Conservation (phyloP, 2,113 vertebrate genomes). For the Spilogale gracilis region DNA sequence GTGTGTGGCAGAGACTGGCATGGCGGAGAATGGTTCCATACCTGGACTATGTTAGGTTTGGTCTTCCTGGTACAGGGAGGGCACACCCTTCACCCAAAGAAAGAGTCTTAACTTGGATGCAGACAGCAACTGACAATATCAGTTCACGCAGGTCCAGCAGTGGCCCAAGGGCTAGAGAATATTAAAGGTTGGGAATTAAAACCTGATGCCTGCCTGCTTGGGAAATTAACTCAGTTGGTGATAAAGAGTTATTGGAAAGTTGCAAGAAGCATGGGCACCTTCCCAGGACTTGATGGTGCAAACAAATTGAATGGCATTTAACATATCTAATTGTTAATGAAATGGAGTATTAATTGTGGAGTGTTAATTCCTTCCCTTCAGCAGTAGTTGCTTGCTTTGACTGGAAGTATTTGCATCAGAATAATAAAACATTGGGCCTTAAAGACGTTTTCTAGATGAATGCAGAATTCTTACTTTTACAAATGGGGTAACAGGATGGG, state of each 20-base stretch:
- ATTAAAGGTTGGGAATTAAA: conserved; percentile 67
- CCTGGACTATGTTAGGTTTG: neutral
- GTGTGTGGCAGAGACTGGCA: too few species aligned
- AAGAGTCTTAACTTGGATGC: neutral
- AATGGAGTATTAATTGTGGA: conserved; percentile 78
- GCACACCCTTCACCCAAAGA: neutral
- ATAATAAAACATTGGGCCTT: conserved; percentile 55
- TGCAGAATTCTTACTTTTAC: conserved; percentile 23
- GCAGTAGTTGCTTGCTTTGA: conserved; percentile 65
- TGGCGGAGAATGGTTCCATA: neutral
- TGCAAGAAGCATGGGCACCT: conserved; percentile 57
- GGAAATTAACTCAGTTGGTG: conserved; percentile 67
- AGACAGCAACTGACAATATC: neutral
- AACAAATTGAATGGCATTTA: conserved; percentile 77
- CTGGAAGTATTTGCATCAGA: conserved; percentile 35
- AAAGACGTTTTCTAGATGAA: conserved; percentile 49
- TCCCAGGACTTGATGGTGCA: conserved; percentile 67
- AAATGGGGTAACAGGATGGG: neutral
- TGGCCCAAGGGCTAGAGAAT: conserved; percentile 42
- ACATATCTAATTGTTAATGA: conserved; percentile 80
- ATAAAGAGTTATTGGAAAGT: conserved; percentile 72
- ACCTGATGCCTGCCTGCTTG: conserved; percentile 18
- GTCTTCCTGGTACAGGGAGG: neutral
- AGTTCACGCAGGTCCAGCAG: neutral
- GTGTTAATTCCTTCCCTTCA: conserved; percentile 76